Base-by-base conservation (phyloP, 1,140 invertebrate genomes). In the Drosophila kohkoa region DNA sequence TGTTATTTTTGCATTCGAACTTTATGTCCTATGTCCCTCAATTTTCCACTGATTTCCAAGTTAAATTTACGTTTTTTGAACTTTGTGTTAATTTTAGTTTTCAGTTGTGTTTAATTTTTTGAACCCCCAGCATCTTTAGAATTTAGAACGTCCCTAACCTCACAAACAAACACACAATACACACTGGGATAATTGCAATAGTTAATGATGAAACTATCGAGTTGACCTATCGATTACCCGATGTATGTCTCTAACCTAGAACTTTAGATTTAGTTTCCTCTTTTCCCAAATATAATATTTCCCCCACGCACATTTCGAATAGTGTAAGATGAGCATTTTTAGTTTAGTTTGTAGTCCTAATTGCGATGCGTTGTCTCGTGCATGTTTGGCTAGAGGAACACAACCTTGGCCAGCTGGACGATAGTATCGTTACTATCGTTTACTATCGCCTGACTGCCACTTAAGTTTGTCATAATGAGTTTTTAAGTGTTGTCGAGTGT, bases 401-500 rank as follows among this genome's bases (percentile, higher is more conserved):
- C 7, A 38, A 38, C 35, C 35, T 10, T 3, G 35, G 49, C 8
- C 7, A 13, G 20, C 11, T 30, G 16, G 41, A n/a, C 16, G 20
- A 58, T 7, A 59, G 41, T 45, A 20, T 59, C 57, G 38, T 11
- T 57, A 41, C 35, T 54, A 51, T 51, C 20, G 48, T 1, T 45
- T 45, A 25, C 20, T 25, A 38, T 38, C 35, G 35, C 7, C 35
- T 5, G 15, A 1, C 16, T 48, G 13, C 13, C 7, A 16, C 13
- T 41, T 57, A 57, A 41, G 35, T 57, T 57, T 20, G 10, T 41
- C 25, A 35, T 43, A 32, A 20, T 55, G 30, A 49, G 43, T 62
- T 57, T 45, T 13, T 51, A 35, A 70, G 80, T 77, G 85, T 87
- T 87, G 83, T 87, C 83, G 83, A 87, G 82, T 43, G 41, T 43